phyloP scores from a whole-genome alignment of 2,888 invertebrate species.

The Liodrosophila aerea region DNA sequence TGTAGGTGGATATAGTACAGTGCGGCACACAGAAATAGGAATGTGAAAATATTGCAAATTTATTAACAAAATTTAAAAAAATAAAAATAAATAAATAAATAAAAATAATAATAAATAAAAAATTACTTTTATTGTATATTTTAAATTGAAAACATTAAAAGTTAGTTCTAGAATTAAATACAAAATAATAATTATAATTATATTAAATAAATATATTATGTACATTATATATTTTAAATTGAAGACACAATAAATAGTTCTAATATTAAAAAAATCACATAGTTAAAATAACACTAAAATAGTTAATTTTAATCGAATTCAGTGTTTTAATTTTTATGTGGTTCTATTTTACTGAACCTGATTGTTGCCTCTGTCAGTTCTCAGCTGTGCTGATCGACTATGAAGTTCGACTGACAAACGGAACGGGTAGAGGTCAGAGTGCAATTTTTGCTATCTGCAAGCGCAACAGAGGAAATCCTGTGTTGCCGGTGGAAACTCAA shows the following conservation, averaged over 20 bases:
- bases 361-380: slow-evolving; percentile 13
- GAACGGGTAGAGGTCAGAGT: slow-evolving; percentile 14
- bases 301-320: too few species aligned
- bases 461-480: slow-evolving; percentile 62
- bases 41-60: too few species aligned
- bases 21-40: background rate
- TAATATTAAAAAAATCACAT: too few species aligned
- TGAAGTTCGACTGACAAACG: slow-evolving; percentile 18
- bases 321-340: background rate
- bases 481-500: slow-evolving; percentile 31
- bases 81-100: background rate
- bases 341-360: background rate
- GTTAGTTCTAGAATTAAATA: too few species aligned
- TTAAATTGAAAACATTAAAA: too few species aligned
- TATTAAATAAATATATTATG: background rate
- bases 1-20: slow-evolving; percentile 21
- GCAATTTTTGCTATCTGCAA: slow-evolving; percentile 50
- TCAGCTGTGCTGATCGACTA: slow-evolving; percentile 34
- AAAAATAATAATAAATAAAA: background rate
- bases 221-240: too few species aligned
- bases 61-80: background rate
- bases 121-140: background rate
- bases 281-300: too few species aligned
- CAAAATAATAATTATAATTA: background rate
- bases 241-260: too few species aligned